A percentile compares a stretch with the other conserved stretches of the same genome.
phyloP scores from a whole-genome alignment of 2,888 invertebrate genomes.

The Eretmocerus hayati region DNA sequence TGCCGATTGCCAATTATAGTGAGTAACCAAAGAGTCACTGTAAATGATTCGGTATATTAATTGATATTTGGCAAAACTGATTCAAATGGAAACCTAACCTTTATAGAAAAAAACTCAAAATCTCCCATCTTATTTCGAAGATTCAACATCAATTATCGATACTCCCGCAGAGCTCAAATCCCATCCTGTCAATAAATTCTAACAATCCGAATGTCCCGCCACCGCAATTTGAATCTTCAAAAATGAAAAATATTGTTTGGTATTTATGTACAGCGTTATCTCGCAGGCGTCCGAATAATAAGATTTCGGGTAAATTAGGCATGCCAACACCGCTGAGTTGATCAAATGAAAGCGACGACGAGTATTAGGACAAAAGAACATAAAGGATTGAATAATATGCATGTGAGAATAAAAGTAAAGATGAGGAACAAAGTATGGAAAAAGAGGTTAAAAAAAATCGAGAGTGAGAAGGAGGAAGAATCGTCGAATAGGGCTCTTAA shows the following conservation, averaged over 20 bases:
- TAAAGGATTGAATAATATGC: background rate
- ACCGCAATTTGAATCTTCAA: too few species aligned
- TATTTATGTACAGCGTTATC: background rate
- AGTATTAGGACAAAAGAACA: background rate
- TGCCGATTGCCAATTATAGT: too few species aligned
- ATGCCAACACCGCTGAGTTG: background rate
- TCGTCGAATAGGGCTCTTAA: conserved; percentile 21
- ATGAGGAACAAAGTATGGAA: background rate
- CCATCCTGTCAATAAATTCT: too few species aligned
- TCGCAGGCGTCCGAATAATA: background rate
- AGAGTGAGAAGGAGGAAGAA: background rate
- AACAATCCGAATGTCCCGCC: too few species aligned
- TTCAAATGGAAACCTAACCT: too few species aligned
- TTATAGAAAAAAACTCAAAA: too few species aligned
- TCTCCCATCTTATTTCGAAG: too few species aligned
- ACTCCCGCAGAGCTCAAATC: too few species aligned
- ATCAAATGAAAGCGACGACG: background rate
- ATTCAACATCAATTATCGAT: too few species aligned
- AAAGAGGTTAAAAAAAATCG: background rate
- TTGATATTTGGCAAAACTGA: too few species aligned
- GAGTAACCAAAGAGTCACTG: too few species aligned
- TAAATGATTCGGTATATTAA: too few species aligned
- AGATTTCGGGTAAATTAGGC: background rate
- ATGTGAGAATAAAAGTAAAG: background rate
- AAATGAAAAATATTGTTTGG: background rate